Percentiles rank a stretch among this genome's conserved stretches.
Evolutionary conservation across 2,113 vertebrate species (phyloP).

Genomic region (Corythoichthys haematopterus): DNA sequence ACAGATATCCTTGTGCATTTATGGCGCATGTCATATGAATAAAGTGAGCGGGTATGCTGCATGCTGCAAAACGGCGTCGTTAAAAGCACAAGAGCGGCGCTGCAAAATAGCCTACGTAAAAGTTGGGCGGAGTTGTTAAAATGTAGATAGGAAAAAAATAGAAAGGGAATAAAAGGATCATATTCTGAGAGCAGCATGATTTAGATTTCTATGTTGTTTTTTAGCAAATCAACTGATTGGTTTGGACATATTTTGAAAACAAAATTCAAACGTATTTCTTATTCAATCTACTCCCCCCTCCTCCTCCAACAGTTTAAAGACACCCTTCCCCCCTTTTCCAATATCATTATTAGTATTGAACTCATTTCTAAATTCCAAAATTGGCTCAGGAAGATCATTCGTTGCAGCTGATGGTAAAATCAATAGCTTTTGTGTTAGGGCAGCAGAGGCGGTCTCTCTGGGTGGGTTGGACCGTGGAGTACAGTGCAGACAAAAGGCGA

Average conservation of each 20-base stretch:
- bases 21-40: constrained; percentile 66
- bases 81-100: constrained; percentile 52
- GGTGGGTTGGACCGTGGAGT: constrained; percentile 42
- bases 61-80: constrained; percentile 58
- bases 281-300: constrained; percentile 8
- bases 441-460: constrained; percentile 55
- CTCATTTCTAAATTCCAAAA: constrained; percentile 74
- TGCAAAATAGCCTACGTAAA: constrained; percentile 50
- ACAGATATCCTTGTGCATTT: constrained; percentile 47
- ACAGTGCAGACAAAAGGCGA: constrained; percentile 62
- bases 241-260: constrained; percentile 43
- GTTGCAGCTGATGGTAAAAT: constrained; percentile 77
- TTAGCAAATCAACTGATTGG: too few species aligned
- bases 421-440: constrained; percentile 72
- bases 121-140: constrained; percentile 55
- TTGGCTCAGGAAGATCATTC: constrained; percentile 74
- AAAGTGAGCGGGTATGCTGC: constrained; percentile 49
- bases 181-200: constrained; percentile 42
- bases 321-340: constrained; percentile 39
- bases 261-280: background rate
- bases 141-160: constrained; percentile 6
- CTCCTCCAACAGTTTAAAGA: constrained; percentile 66
- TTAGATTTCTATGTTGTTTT: too few species aligned
- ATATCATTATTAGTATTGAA: constrained; percentile 75
- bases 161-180: background rate